These are phyloP conservation scores for Orthonevra nobilis DNA, from an alignment of 2,888 invertebrate genomes.

Conservation along the genomic window DNA sequence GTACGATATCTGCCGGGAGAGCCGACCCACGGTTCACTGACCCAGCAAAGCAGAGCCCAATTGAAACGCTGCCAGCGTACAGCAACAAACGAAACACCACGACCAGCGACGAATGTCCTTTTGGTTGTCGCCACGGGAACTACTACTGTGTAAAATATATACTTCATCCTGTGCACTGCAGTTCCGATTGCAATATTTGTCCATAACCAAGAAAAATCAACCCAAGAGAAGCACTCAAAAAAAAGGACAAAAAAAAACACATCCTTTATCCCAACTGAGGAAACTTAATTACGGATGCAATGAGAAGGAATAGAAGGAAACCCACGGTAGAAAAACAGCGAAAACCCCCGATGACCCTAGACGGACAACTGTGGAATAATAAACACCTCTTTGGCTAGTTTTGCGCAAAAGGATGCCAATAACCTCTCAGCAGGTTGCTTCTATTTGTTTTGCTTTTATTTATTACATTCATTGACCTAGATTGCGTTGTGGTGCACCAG, in stretches of 20 bases:
- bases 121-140: slow-evolving; percentile 50
- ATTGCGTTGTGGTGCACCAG: slow-evolving; percentile 13
- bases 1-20: not conserved
- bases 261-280: slow-evolving; percentile 24
- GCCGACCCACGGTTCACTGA: slow-evolving; percentile 35
- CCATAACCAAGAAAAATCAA: slow-evolving; percentile 42
- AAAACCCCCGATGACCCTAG: slow-evolving; percentile 58
- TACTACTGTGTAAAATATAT: slow-evolving; percentile 42
- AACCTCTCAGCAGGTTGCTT: slow-evolving; percentile 24
- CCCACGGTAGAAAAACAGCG: not conserved
- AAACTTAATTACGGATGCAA: slow-evolving; percentile 66
- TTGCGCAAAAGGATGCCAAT: slow-evolving; percentile 55
- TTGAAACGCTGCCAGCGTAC: slow-evolving; percentile 58
- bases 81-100: slow-evolving; percentile 16
- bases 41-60: slow-evolving; percentile 23
- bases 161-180: slow-evolving; percentile 43
- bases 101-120: slow-evolving; percentile 48
- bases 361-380: slow-evolving; percentile 68
- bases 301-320: slow-evolving; percentile 36
- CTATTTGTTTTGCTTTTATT: not conserved
- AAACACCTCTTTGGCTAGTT: slow-evolving; percentile 58
- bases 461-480: slow-evolving; percentile 53
- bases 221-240: not conserved
- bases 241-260: slow-evolving; percentile 6
- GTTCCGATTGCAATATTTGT: slow-evolving; percentile 59